A percentile compares a stretch with the other conserved stretches of the same genome.
Evolutionary conservation across 2,888 invertebrate genomes (phyloP).

Genomic region (Serrognathus titanus): DNA sequence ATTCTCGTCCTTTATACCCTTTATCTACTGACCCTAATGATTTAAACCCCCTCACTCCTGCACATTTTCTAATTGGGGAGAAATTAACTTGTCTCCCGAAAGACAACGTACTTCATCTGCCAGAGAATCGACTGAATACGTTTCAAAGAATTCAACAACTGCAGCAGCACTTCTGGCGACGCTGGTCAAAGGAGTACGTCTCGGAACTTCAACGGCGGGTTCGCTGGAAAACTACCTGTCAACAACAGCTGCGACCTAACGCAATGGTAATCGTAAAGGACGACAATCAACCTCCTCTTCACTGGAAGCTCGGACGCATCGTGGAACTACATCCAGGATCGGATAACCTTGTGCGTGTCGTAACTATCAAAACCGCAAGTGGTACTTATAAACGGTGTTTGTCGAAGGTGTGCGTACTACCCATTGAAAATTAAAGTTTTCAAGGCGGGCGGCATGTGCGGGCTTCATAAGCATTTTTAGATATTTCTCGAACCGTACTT

Average conservation of each 20-base stretch:
- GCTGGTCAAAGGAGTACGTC: slow-evolving; percentile 30
- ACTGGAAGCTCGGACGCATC: slow-evolving; percentile 33
- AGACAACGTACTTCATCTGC: neutral
- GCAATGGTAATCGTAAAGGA: slow-evolving; percentile 35
- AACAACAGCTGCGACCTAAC: slow-evolving; percentile 25
- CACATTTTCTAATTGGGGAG: slow-evolving; percentile 3
- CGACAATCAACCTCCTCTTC: slow-evolving; percentile 29
- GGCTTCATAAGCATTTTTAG: no score
- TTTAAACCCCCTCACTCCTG: neutral
- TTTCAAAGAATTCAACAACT: slow-evolving; percentile 27
- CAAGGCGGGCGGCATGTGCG: slow-evolving; percentile 8
- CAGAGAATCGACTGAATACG: slow-evolving; percentile 15
- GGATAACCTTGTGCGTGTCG: slow-evolving; percentile 32
- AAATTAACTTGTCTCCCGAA: neutral
- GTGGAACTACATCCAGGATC: slow-evolving; percentile 28
- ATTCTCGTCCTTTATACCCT: slow-evolving; percentile 4
- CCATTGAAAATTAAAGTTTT: slow-evolving; percentile 3
- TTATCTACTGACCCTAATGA: slow-evolving; percentile 5
- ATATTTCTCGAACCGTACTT: no score
- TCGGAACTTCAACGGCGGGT: slow-evolving; percentile 24
- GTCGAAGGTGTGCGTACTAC: neutral
- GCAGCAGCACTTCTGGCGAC: slow-evolving; percentile 26
- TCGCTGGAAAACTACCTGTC: slow-evolving; percentile 21
- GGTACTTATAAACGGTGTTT: slow-evolving; percentile 24
- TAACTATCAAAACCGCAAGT: slow-evolving; percentile 28